These are phyloP conservation scores for Dicentrarchus labrax DNA, from an alignment of 2,113 vertebrate species.

Conservation along the genomic window DNA sequence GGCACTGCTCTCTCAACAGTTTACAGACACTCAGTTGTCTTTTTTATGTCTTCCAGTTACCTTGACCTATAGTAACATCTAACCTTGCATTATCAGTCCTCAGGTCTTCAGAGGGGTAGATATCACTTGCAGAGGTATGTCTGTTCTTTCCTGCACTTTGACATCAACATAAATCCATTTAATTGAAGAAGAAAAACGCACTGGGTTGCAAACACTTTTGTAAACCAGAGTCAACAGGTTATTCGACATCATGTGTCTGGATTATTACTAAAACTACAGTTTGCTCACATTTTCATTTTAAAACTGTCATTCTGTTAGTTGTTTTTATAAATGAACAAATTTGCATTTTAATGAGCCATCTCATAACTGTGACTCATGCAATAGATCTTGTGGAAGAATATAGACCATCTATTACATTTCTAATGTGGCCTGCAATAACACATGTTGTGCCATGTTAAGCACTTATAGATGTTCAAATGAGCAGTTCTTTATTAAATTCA, in stretches of 20 bases:
- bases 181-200: slow-evolving; percentile 10
- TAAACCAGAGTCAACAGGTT: background rate
- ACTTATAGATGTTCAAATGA: background rate
- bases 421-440: background rate
- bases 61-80: slow-evolving; percentile 38
- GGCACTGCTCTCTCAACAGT: background rate
- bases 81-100: slow-evolving; percentile 20
- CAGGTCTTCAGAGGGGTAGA: slow-evolving; percentile 14
- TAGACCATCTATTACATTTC: slow-evolving; percentile 25
- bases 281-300: slow-evolving; percentile 10
- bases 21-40: slow-evolving; percentile 2
- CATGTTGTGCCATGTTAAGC: slow-evolving; percentile 8
- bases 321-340: slow-evolving; percentile 55
- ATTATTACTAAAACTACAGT: background rate
- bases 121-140: slow-evolving; percentile 4
- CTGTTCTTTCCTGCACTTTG: slow-evolving; percentile 12
- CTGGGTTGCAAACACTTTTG: background rate
- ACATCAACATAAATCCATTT: slow-evolving; percentile 3
- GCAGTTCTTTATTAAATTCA: slow-evolving; percentile 2
- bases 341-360: slow-evolving; percentile 65
- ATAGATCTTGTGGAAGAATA: slow-evolving; percentile 22
- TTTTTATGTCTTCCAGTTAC: slow-evolving; percentile 9
- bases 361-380: slow-evolving; percentile 26
- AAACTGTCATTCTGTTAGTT: background rate
- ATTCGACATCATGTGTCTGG: background rate